phyloP scores from a whole-genome alignment of 2,888 invertebrate genomes.

The Pimpla rufipes region DNA sequence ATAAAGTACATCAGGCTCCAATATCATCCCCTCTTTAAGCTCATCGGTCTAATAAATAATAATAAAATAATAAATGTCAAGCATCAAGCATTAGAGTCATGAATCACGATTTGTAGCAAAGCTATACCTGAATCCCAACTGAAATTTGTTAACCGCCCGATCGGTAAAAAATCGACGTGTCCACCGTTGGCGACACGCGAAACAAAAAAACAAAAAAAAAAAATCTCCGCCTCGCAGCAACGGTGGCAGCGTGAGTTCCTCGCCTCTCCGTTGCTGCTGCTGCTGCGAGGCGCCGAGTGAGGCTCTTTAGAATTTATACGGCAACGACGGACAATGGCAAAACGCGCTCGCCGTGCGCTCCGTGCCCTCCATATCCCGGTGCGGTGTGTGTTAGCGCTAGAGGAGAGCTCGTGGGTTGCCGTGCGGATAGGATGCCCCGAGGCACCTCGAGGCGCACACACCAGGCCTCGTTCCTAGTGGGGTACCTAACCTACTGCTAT shows the following conservation, averaged over 20 bases:
- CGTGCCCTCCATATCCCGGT: slow-evolving; percentile 35
- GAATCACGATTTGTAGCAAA: no score
- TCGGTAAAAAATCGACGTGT: no score
- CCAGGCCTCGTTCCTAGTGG: background rate
- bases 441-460: slow-evolving; percentile 49
- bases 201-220: no score
- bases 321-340: slow-evolving; percentile 62
- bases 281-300: slow-evolving; percentile 56
- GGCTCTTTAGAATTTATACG: slow-evolving; percentile 64
- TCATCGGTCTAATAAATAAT: slow-evolving; percentile 43
- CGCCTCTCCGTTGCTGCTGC: background rate
- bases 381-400: slow-evolving; percentile 30
- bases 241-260: slow-evolving; percentile 18
- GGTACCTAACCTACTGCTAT: no score
- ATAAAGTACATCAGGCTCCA: slow-evolving; percentile 19
- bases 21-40: slow-evolving; percentile 53
- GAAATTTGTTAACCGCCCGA: no score
- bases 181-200: no score
- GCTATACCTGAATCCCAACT: no score
- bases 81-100: no score
- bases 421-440: slow-evolving; percentile 28
- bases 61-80: no score
- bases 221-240: slow-evolving; percentile 5
- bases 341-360: background rate
- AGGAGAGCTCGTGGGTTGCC: slow-evolving; percentile 59